Evolutionary conservation across 2,888 invertebrate genomes (phyloP), one percentile per base, ranked within the genome.

Genomic region (Phania funesta): DNA sequence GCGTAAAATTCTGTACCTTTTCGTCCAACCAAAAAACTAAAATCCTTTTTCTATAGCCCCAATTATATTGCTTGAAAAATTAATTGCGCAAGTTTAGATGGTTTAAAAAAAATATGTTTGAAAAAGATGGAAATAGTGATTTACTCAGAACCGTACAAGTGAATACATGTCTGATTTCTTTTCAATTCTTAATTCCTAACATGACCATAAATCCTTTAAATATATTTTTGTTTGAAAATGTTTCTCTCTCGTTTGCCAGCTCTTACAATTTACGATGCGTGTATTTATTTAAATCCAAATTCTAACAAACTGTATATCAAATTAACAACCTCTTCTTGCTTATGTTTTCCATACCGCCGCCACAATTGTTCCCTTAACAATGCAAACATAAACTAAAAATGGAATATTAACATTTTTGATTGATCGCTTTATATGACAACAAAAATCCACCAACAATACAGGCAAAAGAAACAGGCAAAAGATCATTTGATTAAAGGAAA

Each of bases 281-380:
- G n/a, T n/a, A n/a, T n/a, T 54, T 85, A 80, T 85, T 74, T 87
- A 86, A 87, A 88, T 89, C 87, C 87, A 87, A 86, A 87, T 88
- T 88, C 89, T 89, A 89, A 89, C 89, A 89, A 88, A 86, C 88
- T 88, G 87, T 89, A 86, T 86, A 89, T 89, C 89, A 89, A 87
- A 85, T 84, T 86, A 79, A 83, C 81, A 78, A 74, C 80, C 80
- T 84, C 85, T 77, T 77, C 22, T 50, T 11, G 18, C 41, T 54
- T 13, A 29, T 60, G 1, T 35, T 54, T 32, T 32, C 13, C 41
- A 76, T 41, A 50, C 35, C 22, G 58, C 13, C n/a, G 48, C 73
- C 74, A 67, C 71, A 71, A 76, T 80, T 64, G 7, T 13, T 20
- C 5, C 13, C 20, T n/a, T 48, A 75, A 82, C 74, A 82, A 82